Base-by-base conservation (phyloP, 2,113 vertebrate genomes). In the Crotalus viridis region DNA sequence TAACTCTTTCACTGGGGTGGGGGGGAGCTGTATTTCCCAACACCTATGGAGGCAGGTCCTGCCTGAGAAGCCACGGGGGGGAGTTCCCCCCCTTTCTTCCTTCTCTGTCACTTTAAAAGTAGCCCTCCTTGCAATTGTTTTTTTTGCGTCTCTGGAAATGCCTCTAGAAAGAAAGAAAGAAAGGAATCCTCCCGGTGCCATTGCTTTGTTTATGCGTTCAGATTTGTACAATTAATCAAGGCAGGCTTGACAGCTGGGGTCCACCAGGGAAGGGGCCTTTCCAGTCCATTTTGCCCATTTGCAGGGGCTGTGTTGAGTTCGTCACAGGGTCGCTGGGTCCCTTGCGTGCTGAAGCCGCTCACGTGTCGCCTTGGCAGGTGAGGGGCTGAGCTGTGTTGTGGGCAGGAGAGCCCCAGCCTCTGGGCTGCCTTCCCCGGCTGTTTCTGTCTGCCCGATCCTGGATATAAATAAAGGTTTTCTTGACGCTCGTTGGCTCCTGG, bases 381-480 rank as follows among this genome's bases (percentile, higher is more conserved):
- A 26, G 85, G 92, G 90, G 95, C 94, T 94, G 92, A 85, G 94
- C 96, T 94, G 43, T 51, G 90, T 89, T 93, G 54, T 85, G 94
- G 93, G 54, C 95, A 94, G 94, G 94, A 94, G 93, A 91, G 57
- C 95, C 52, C 93, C 95, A 61, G 46, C 91, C 28, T 39, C 39
- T 39, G 39, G 39, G 39, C 39, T 39, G 39, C 39, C 39, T 39
- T 39, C 39, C 39, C 39, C 39, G 39, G 39, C 39, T 39, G 5
- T 91, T 33, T 33, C 5, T 81, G 92, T 97, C 95, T 97, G 96
- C 94, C 95, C 39, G 89, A 43, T 33, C 43, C 91, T 93, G 96
- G 97, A 97, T 91, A 93, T 95, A 97, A 98, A 98, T 97, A 98
- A 97, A 95, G 95, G 10, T 5, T 94, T 95, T 96, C 94, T 95